phyloP scores from a whole-genome alignment of 2,113 vertebrate genomes.

The Nycticryphes semicollaris region DNA sequence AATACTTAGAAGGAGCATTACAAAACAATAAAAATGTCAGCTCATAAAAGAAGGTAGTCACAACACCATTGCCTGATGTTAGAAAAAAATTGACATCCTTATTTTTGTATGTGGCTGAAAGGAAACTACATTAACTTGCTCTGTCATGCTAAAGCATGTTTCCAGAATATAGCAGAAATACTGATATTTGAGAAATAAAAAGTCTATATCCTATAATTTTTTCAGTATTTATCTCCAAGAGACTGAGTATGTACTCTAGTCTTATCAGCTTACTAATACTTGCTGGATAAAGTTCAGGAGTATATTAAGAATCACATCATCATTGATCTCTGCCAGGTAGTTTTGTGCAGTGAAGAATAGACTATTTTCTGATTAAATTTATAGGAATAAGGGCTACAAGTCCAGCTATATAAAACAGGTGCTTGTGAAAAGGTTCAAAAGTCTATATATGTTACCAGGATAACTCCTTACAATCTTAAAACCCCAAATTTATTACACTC shows the following conservation, averaged over 20 bases:
- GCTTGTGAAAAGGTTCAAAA: not conserved
- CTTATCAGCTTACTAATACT: not conserved
- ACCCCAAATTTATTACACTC: not conserved
- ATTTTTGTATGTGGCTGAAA: not conserved
- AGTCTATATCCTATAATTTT: not conserved
- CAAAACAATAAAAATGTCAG: not conserved
- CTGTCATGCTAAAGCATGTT: not conserved
- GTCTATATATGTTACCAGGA: not conserved
- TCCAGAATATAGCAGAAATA: not conserved
- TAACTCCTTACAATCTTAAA: not conserved
- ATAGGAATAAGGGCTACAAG: not conserved
- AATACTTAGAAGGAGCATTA: not conserved
- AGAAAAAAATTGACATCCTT: not conserved
- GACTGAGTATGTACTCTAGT: not conserved
- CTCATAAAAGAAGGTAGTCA: not conserved
- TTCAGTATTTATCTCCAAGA: not conserved
- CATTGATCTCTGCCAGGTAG: not conserved
- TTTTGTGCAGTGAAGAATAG: not conserved
- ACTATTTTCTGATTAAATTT: not conserved
- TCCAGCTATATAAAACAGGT: not conserved
- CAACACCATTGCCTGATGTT: not conserved
- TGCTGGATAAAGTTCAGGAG: not conserved
- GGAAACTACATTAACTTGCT: not conserved
- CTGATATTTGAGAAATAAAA: not conserved
- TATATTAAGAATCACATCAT: not conserved